phyloP scores from a whole-genome alignment of 1,140 invertebrate species.

The Vanessa tameamea region DNA sequence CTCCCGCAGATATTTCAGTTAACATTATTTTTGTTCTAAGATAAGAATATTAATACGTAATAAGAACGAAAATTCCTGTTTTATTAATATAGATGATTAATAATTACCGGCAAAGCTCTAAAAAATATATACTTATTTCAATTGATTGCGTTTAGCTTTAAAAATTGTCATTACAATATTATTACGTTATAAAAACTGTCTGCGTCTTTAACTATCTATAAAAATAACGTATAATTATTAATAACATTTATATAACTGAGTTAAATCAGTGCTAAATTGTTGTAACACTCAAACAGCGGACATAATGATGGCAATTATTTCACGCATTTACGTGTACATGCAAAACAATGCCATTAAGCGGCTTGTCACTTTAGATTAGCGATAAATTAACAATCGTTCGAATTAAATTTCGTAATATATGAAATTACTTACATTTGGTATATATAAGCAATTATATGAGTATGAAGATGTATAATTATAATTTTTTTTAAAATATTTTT shows the following conservation, averaged over 20 bases:
- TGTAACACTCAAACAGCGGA: background rate
- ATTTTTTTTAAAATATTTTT: too few species aligned
- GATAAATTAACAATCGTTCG: background rate
- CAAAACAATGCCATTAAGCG: constrained; percentile 3
- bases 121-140: too few species aligned
- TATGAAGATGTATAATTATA: background rate
- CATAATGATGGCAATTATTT: background rate
- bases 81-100: too few species aligned
- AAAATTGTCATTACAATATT: too few species aligned
- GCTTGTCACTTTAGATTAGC: background rate
- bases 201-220: too few species aligned
- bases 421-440: background rate
- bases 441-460: background rate
- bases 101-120: too few species aligned
- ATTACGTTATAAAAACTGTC: too few species aligned
- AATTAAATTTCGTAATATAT: background rate
- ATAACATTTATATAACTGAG: background rate
- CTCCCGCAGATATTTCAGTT: too few species aligned
- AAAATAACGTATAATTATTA: background rate
- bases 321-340: background rate
- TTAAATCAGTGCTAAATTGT: background rate
- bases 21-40: too few species aligned
- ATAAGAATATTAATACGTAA: too few species aligned
- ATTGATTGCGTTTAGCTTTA: too few species aligned
- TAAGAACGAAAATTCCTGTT: too few species aligned